Conservation (phyloP, 2,797 vertebrate species). For the Emys orbicularis region DNA sequence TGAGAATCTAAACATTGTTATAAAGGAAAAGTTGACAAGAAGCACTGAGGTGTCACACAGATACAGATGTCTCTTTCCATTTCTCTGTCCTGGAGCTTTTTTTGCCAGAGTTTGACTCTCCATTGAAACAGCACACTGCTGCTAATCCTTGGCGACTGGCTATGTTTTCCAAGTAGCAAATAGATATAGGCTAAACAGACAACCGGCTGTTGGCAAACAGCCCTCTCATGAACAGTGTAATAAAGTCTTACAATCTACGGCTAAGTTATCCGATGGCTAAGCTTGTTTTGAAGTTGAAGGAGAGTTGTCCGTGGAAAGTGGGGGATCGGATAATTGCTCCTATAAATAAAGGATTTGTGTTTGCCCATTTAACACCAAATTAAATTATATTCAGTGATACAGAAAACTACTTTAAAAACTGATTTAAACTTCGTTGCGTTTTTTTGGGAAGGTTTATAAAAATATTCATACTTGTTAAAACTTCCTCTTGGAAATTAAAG, state of each 20-base stretch:
- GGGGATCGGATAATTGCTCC: background rate
- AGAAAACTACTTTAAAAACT: background rate
- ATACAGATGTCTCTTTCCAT: constrained; percentile 55
- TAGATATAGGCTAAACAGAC: constrained; percentile 77
- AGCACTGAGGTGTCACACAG: constrained; percentile 43
- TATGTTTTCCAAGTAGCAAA: constrained; percentile 76
- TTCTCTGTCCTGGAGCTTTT: background rate
- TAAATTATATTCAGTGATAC: constrained; percentile 29
- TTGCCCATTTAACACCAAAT: background rate
- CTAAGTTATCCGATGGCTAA: constrained; percentile 41
- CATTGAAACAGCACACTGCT: constrained; percentile 34
- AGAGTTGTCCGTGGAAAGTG: background rate
- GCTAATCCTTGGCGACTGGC: constrained; percentile 71
- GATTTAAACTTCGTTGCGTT: background rate
- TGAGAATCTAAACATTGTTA: constrained; percentile 66
- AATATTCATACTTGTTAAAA: background rate
- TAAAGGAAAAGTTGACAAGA: constrained; percentile 10
- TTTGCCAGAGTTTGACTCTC: constrained; percentile 53
- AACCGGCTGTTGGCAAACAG: constrained; percentile 76
- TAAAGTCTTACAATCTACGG: constrained; percentile 54
- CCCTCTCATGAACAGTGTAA: constrained; percentile 34
- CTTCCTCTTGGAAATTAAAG: background rate
- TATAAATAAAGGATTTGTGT: constrained; percentile 32
- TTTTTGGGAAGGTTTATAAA: background rate
- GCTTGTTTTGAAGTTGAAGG: constrained; percentile 30